Conservation (phyloP, 2,113 vertebrate species). For the Monopterus albus region DNA sequence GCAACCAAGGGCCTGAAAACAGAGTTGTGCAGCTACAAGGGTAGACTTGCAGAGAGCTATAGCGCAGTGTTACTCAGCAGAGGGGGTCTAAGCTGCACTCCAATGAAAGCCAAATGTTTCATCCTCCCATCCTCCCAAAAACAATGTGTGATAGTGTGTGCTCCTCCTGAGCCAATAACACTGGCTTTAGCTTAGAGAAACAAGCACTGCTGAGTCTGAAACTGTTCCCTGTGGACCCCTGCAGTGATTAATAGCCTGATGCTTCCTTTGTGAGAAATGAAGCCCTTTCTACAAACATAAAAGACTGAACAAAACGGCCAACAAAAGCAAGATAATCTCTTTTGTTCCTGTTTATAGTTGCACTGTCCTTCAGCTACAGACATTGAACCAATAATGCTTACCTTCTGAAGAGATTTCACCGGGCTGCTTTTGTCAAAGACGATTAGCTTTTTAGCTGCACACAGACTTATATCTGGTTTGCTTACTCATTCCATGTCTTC, state of each 20-base stretch:
- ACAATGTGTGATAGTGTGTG: constrained; percentile 2
- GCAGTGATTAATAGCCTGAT: constrained; percentile 14
- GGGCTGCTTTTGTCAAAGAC: constrained; percentile 40
- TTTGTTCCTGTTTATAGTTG: constrained; percentile 14
- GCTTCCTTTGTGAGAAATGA: constrained; percentile 43
- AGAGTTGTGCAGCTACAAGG: neutral
- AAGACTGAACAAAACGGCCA: too few species aligned
- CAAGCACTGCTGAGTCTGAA: constrained; percentile 20
- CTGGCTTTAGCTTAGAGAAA: constrained; percentile 44
- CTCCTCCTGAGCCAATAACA: constrained; percentile 26
- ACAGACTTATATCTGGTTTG: constrained; percentile 22
- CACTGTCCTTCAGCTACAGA: constrained; percentile 14
- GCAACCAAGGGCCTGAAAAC: neutral
- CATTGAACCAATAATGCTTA: constrained; percentile 55
- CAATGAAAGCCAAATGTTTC: constrained; percentile 17
- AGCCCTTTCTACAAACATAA: constrained; percentile 1
- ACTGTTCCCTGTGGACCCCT: constrained; percentile 26
- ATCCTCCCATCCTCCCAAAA: constrained; percentile 32
- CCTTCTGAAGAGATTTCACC: constrained; percentile 57
- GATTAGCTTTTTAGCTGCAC: constrained; percentile 45
- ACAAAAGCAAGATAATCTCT: constrained; percentile 31
- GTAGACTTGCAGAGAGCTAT: constrained; percentile 14
- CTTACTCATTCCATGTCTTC: constrained; percentile 37
- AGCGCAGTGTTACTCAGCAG: constrained; percentile 25
- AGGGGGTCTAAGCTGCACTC: constrained; percentile 25